Conservation (phyloP, 2,113 vertebrate genomes). For the Rhinopomastus cyanomelas region DNA sequence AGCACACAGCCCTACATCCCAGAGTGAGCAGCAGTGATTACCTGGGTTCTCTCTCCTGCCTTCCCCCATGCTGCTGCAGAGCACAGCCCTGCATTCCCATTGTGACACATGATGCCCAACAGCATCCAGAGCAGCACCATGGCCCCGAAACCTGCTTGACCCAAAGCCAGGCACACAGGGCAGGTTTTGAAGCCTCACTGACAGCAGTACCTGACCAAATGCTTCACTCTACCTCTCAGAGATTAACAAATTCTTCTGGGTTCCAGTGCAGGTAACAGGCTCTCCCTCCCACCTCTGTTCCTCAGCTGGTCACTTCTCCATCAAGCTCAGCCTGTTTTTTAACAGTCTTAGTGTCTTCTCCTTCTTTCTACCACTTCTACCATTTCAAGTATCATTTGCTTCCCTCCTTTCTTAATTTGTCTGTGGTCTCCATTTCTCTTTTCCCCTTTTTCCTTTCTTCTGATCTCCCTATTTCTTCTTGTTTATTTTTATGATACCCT, state of each 20-base stretch:
- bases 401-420: neutral
- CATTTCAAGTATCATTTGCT: neutral
- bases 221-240: neutral
- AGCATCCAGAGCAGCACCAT: neutral
- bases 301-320: neutral
- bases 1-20: neutral
- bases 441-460: neutral
- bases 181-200: neutral
- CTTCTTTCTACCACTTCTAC: neutral
- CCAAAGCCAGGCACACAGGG: neutral
- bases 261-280: neutral
- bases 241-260: neutral
- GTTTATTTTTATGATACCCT: neutral
- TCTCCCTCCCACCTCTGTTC: neutral
- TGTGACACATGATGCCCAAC: neutral
- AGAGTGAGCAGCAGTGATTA: neutral
- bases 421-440: neutral
- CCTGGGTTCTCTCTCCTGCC: neutral
- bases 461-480: neutral
- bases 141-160: neutral
- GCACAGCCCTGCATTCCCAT: neutral
- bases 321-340: neutral
- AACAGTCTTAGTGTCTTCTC: neutral
- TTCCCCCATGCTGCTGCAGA: neutral
- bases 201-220: neutral